Conservation (phyloP, 2,797 vertebrate species). For the Syndactyla subalaris region DNA sequence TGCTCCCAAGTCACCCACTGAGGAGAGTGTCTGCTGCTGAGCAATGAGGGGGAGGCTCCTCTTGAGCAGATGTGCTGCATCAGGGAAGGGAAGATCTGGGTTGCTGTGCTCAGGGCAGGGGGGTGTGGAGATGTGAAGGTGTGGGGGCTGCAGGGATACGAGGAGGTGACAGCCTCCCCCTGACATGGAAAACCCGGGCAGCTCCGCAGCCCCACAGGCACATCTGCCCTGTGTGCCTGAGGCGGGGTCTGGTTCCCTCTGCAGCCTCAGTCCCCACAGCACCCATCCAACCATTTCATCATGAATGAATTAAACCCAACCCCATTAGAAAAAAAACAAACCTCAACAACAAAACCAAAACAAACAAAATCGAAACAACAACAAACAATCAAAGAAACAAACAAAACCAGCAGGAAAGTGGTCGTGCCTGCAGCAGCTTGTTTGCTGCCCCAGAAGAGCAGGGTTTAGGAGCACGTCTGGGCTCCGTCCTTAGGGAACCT, state of each 20-base stretch:
- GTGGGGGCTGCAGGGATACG: not conserved
- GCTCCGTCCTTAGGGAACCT: accelerated
- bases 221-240: not conserved
- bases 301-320: not conserved
- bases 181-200: not conserved
- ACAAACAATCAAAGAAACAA: not conserved
- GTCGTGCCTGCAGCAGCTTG: not conserved
- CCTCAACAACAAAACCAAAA: too few species aligned
- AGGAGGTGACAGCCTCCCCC: not conserved
- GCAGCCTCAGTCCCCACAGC: not conserved
- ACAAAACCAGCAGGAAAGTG: not conserved
- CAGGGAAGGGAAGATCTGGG: not conserved
- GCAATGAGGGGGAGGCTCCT: not conserved
- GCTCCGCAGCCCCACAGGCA: not conserved
- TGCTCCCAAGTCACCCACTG: not conserved
- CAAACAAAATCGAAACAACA: not conserved
- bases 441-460: accelerated
- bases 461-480: accelerated
- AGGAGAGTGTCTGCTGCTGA: not conserved
- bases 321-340: accelerated
- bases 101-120: not conserved
- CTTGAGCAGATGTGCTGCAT: not conserved
- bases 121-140: accelerated
- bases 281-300: not conserved
- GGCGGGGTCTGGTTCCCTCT: not conserved